Percentiles rank a stretch among this genome's conserved stretches.
phyloP scores from a whole-genome alignment of 92 coral and sea anemone species.

The Heteractis magnifica region DNA sequence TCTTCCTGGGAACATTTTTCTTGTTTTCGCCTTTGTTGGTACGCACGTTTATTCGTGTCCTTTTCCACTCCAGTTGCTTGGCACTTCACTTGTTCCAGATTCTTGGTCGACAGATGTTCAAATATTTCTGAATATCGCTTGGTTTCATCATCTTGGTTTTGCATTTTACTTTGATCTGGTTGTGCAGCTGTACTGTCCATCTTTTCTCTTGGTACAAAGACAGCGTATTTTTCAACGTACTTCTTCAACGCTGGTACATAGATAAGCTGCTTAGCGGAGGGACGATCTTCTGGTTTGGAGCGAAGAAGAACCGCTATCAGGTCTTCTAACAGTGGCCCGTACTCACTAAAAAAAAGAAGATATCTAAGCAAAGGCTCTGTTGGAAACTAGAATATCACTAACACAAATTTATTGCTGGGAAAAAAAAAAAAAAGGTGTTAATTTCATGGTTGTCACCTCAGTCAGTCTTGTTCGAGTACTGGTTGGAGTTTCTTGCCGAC shows the following conservation, averaged over 20 bases:
- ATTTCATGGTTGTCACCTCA: too few relatives aligned
- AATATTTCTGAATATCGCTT: not conserved
- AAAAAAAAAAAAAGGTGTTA: too few relatives aligned
- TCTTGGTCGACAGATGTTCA: not conserved
- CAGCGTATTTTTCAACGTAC: constrained; percentile 67
- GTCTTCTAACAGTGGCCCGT: constrained; percentile 84
- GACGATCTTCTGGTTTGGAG: constrained; percentile 82
- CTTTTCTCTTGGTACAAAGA: constrained; percentile 42
- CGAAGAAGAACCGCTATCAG: constrained; percentile 77
- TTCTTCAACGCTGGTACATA: constrained; percentile 90
- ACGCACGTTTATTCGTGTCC: not conserved
- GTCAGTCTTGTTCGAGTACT: too few relatives aligned
- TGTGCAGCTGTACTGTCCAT: constrained; percentile 41
- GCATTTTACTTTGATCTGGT: not conserved
- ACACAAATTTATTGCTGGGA: too few relatives aligned
- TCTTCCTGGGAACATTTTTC: not conserved
- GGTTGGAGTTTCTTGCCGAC: too few relatives aligned
- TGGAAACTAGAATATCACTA: not conserved
- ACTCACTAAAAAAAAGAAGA: constrained; percentile 38
- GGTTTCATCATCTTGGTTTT: not conserved
- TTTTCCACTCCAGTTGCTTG: not conserved
- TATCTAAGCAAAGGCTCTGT: not conserved
- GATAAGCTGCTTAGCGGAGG: constrained; percentile 92
- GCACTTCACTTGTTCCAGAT: not conserved
- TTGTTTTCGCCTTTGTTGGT: too few relatives aligned